Base-by-base conservation (phyloP, 2,113 vertebrate genomes). In the Pao palembangensis region DNA sequence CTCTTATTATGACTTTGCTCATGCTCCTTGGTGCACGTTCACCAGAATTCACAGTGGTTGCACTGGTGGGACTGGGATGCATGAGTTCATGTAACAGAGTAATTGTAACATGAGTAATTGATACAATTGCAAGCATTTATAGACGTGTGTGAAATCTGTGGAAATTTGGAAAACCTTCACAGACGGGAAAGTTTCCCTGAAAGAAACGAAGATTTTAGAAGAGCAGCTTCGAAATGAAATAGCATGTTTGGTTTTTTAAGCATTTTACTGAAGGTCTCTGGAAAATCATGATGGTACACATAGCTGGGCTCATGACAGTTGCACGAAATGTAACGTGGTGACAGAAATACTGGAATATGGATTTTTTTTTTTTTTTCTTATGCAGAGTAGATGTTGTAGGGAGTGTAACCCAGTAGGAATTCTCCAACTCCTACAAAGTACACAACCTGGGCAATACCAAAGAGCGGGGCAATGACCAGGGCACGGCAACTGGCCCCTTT, bases 401-500 rank as follows among this genome's bases (percentile, higher is more conserved):
- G 91, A 3, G 69, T 85, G 80, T 88, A 91, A 6, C 85, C 92
- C 48, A 93, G 81, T 65, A 93, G 42, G 49, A 88, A 83, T 69
- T 93, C 92, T 67, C 92, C 92, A 42, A 93, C 91, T 44, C 91
- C 91, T 0, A 93, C 81, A 69, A 88, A 89, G 74, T 93, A 93
- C 61, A 93, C 73, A 31, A 93, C 91, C 78, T 93, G 92, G 8
- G 88, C 92, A 52, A 93, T 93, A 21, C 92, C 92, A 61, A 93
- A 93, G 57, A 93, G 90, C 4, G 92, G 92, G 12, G 92, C 92
- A 19, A 93, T 92, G 48, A 93, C 89, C 47, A 93, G 75, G 0
- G 91, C 92, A 64, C 92, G 83, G 71, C 92, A 93, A 42, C 86
- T 82, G 11, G 92, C 89, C 1, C 92, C 92, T 54, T 92, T 93